Evolutionary conservation across 2,888 invertebrate species (phyloP), one percentile per base, ranked within the genome.

Genomic region (Horisme vitalbata): DNA sequence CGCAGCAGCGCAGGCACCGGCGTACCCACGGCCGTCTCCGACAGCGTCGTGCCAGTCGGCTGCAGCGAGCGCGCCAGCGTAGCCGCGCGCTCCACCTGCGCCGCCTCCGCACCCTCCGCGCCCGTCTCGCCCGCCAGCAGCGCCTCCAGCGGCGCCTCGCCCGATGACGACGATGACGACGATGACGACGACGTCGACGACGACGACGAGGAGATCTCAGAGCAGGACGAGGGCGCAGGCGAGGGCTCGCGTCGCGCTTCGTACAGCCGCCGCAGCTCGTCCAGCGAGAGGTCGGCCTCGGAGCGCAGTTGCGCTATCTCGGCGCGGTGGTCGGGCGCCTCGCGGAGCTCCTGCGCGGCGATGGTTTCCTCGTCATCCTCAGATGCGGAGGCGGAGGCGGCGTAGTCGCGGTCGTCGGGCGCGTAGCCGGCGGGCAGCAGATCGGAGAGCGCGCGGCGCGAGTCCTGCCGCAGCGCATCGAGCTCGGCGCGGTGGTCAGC

Each of bases 31-130:
- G 95, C 95, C 39, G 99, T 97, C 45, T 98, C 97, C 63, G 97
- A 96, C 60, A 99, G 90, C 12, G 99, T 99, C 74, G 97, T 98
- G 75, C 99, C 99, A 78, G 97, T 99, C 2, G 99, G 99, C 83
- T 99, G 99, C 75, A 99, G 95, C 83, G 97, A 95, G 79, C 98
- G 96, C 31, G 99, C 99, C 64, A 98, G 92, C 41, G 96, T 96
- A 33, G 98, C 97, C 37, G 97, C 97, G 86, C 97, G 96, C 79
- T 96, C 96, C 72, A 98, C 95, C 84, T 96, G 93, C 73, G 93
- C 92, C 75, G 93, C 60, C 83, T 86, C 80, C 34, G 7, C 21
- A 68, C 45, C 41, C 23, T 32, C 56, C 38, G 18, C 52, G 44
- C 11, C 60, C 36, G 6, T 32, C 41, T 38, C 48, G 21, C 24